Evolutionary conservation across 2,888 invertebrate species (phyloP), one percentile per base, ranked within the genome.

Genomic region (Oscheius sp.): DNA sequence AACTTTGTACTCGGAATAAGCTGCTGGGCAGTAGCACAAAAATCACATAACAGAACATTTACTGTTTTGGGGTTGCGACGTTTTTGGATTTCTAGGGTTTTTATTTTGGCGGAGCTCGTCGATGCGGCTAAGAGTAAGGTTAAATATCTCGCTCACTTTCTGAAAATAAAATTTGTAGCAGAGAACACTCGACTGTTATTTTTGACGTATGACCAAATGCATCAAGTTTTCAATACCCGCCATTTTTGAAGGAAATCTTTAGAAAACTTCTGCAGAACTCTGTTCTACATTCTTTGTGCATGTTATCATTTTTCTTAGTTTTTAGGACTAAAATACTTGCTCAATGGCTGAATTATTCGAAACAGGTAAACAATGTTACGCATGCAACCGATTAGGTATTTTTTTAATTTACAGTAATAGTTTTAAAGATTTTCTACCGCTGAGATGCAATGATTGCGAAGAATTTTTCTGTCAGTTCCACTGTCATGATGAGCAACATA

Each of bases 141-240:
- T 78, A 69, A 81, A 81, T 59, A 79, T 77, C 23, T 76, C 74
- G 23, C 43, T 41, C 46, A 78, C 78, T 73, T 77, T 75, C 81
- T 81, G 73, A 5, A 81, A 79, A 45, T 16, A 27, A 18, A 25
- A 23, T 1, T 25, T 45, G 16, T 16, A 58, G 35, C 9, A 35
- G 35, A 5, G 21, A 49, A 5, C 13, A 13, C 49, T 18, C 3
- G 13, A 49, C 49, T 49, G 49, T 49, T 7, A 9, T 3, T 9
- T 6, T 35, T 9, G 35, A 6, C 35, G 9, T 35, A 9, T 35
- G 35, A 3, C 5, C 35, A 35, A 35, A 49, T 49, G 13, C 49
- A 45, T 45, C 45, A 45, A 9, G 45, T 16, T 45, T 45, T 12
- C 45, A 45, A 12, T 45, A 45, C 45, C 9, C 9, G 16, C n/a